Percentiles rank a stretch among this genome's conserved stretches.
Conservation (phyloP, 2,888 invertebrate genomes). For the Epinotia nisella region DNA sequence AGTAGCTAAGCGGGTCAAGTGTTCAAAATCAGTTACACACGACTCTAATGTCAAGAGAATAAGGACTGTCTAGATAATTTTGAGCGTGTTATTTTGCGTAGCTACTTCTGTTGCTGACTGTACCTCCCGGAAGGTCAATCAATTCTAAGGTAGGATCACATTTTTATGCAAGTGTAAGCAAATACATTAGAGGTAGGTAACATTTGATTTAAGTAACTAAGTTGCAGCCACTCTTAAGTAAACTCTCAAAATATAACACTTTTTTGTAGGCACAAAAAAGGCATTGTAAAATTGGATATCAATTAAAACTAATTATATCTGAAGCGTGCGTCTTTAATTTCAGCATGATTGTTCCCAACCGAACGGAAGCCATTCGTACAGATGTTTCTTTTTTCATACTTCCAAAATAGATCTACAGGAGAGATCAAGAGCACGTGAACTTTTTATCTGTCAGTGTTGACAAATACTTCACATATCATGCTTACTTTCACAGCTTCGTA, state of each 20-base stretch:
- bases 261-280: not conserved
- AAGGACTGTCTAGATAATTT: too few relatives aligned
- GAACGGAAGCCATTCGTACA: constrained; percentile 64
- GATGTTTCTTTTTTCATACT: constrained; percentile 57
- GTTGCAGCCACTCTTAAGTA: too few relatives aligned
- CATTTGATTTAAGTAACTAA: too few relatives aligned
- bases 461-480: constrained; percentile 56
- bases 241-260: not conserved
- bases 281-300: constrained; percentile 17
- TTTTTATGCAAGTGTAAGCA: too few relatives aligned
- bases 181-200: too few relatives aligned
- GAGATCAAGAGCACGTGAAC: constrained; percentile 52
- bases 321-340: constrained; percentile 56
- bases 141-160: too few relatives aligned
- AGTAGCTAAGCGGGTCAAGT: too few relatives aligned
- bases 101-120: too few relatives aligned
- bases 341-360: constrained; percentile 60
- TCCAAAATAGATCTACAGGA: constrained; percentile 58
- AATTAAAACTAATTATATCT: constrained; percentile 49
- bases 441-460: constrained; percentile 61
- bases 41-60: too few relatives aligned
- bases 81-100: too few relatives aligned
- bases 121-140: too few relatives aligned
- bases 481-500: not conserved
- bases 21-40: too few relatives aligned